A percentile compares a stretch with the other conserved stretches of the same genome.
Evolutionary conservation across 2,797 vertebrate species (phyloP).

Genomic region (Coilia nasus): DNA sequence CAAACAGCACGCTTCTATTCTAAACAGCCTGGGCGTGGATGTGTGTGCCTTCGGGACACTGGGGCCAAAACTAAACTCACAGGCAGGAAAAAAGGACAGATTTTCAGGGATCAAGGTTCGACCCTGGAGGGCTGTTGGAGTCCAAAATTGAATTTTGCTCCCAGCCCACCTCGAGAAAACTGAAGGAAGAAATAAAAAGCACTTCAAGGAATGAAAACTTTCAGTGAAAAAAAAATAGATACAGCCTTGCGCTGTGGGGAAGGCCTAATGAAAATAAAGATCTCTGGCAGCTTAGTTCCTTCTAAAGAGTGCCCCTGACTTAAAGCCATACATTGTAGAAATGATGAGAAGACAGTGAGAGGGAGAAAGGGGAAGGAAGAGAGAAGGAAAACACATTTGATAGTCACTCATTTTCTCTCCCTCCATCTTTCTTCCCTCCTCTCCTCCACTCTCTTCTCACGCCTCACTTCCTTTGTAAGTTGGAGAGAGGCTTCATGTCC

Average conservation of each 20-base stretch:
- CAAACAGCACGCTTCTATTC: slow-evolving; percentile 8
- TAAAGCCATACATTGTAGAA: neutral
- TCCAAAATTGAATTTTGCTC: slow-evolving; percentile 2
- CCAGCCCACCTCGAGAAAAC: neutral
- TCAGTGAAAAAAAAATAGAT: neutral
- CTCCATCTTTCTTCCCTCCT: neutral
- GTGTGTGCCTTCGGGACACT: neutral
- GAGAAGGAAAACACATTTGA: neutral
- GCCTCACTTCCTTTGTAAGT: slow-evolving; percentile 1
- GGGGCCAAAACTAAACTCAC: neutral
- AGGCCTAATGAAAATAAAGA: neutral
- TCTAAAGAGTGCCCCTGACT: neutral
- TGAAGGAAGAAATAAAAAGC: slow-evolving; percentile 9
- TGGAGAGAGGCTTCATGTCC: neutral
- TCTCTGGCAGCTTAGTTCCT: neutral
- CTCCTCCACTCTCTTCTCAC: neutral
- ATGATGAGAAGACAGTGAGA: neutral
- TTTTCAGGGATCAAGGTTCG: neutral
- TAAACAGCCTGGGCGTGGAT: slow-evolving; percentile 6
- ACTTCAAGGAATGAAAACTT: neutral
- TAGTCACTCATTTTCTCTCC: neutral
- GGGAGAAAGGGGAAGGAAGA: neutral
- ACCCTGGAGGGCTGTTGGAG: neutral
- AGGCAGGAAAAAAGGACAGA: neutral
- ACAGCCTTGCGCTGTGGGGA: neutral